Conservation (phyloP, 2,113 vertebrate species). For the Sapajus apella region DNA sequence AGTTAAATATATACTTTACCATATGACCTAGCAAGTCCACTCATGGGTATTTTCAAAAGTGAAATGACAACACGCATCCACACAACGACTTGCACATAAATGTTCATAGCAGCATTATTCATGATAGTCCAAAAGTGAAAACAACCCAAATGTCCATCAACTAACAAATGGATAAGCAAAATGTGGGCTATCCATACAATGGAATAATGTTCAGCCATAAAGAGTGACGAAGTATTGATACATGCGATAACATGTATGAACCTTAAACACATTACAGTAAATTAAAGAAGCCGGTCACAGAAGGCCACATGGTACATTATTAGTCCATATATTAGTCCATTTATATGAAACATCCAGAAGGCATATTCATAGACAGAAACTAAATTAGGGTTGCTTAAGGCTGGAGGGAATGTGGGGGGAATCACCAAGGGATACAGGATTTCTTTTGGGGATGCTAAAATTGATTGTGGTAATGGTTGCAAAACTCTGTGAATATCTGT, state of each 20-base stretch:
- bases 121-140: neutral
- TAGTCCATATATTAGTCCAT: neutral
- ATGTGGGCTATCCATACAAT: rapidly evolving
- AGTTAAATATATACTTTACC: neutral
- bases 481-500: neutral
- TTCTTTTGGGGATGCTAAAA: neutral
- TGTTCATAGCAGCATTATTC: neutral
- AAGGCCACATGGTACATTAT: neutral
- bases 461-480: neutral
- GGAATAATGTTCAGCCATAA: neutral
- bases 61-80: neutral
- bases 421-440: neutral
- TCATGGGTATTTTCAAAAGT: neutral
- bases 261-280: neutral
- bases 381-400: neutral
- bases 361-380: neutral
- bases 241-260: neutral
- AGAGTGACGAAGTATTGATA: neutral
- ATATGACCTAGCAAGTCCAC: neutral
- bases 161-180: neutral
- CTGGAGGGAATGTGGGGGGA: neutral
- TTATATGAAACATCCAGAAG: neutral
- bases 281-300: neutral
- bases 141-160: neutral
- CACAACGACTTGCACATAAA: neutral